These are phyloP conservation scores for Anolis sagrei DNA, from an alignment of 2,113 vertebrate genomes.

Conservation along the genomic window DNA sequence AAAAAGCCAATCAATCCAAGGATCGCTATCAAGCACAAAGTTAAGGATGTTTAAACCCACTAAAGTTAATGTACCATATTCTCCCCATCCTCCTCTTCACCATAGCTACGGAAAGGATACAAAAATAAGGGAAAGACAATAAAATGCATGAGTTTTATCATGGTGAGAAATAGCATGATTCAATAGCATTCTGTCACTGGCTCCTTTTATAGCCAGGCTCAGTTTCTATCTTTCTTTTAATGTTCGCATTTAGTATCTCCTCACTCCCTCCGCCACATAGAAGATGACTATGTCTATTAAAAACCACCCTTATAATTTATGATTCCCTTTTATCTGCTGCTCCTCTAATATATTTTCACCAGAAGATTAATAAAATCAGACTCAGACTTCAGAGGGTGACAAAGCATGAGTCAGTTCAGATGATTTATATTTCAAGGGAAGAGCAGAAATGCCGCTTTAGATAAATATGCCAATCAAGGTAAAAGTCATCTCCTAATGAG, in stretches of 20 bases:
- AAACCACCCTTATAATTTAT: conserved; percentile 55
- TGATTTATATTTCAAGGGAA: conserved; percentile 62
- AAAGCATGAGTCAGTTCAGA: conserved; percentile 54
- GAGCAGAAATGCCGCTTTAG: conserved; percentile 42
- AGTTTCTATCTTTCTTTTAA: conserved; percentile 29
- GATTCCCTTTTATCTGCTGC: conserved; percentile 52
- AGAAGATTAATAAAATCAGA: conserved; percentile 65
- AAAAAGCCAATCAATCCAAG: no score
- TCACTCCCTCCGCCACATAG: neutral
- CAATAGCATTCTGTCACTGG: conserved; percentile 30
- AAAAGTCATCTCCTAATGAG: conserved; percentile 44
- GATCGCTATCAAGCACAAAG: no score
- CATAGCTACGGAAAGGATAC: no score
- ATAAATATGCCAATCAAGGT: conserved; percentile 64
- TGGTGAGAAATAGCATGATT: neutral
- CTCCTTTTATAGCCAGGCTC: neutral
- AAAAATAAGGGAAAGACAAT: neutral
- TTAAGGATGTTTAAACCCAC: neutral
- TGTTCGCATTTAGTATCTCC: conserved; percentile 34
- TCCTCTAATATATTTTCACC: conserved; percentile 58
- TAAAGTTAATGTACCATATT: neutral
- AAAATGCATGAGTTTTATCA: neutral
- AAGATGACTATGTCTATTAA: conserved; percentile 50
- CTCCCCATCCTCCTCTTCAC: neutral
- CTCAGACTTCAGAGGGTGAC: conserved; percentile 56